Conservation (phyloP, 2,797 vertebrate genomes). For the Enteromius afrohamiltoni region DNA sequence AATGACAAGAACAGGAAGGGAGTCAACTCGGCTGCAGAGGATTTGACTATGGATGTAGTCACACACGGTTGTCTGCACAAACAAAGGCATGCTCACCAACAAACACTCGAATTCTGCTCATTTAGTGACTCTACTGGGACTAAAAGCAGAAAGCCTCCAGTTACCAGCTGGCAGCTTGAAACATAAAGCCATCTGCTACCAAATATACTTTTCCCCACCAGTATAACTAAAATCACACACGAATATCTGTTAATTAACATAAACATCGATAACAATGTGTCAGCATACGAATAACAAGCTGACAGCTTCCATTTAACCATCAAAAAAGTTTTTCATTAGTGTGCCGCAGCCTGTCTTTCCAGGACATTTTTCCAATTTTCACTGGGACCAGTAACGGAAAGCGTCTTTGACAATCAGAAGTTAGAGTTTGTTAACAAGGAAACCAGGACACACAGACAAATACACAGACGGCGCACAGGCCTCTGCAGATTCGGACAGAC, state of each 20-base stretch:
- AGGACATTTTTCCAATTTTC: not conserved
- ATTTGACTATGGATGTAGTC: slow-evolving; percentile 38
- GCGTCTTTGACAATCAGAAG: slow-evolving; percentile 8
- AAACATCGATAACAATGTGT: slow-evolving; percentile 12
- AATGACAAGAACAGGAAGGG: slow-evolving; percentile 36
- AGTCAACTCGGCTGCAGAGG: slow-evolving; percentile 34
- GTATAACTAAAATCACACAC: slow-evolving; percentile 11
- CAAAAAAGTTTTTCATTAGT: slow-evolving; percentile 3
- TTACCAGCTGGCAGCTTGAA: slow-evolving; percentile 44
- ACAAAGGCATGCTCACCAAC: slow-evolving; percentile 36
- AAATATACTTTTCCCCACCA: slow-evolving; percentile 40
- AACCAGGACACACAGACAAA: slow-evolving; percentile 13
- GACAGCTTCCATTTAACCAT: not conserved
- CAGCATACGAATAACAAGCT: not conserved
- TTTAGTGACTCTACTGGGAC: slow-evolving; percentile 43
- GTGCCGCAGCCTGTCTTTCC: not conserved
- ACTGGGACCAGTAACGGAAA: slow-evolving; percentile 1
- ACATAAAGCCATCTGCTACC: slow-evolving; percentile 53
- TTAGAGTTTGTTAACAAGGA: slow-evolving; percentile 29
- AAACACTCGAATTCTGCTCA: slow-evolving; percentile 45
- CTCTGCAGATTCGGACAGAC: slow-evolving; percentile 20
- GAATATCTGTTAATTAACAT: slow-evolving; percentile 26
- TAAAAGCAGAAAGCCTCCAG: slow-evolving; percentile 52
- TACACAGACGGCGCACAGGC: slow-evolving; percentile 17
- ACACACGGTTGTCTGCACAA: slow-evolving; percentile 48